Conservation (phyloP, 2,888 invertebrate species). For the Ctena decussata region DNA sequence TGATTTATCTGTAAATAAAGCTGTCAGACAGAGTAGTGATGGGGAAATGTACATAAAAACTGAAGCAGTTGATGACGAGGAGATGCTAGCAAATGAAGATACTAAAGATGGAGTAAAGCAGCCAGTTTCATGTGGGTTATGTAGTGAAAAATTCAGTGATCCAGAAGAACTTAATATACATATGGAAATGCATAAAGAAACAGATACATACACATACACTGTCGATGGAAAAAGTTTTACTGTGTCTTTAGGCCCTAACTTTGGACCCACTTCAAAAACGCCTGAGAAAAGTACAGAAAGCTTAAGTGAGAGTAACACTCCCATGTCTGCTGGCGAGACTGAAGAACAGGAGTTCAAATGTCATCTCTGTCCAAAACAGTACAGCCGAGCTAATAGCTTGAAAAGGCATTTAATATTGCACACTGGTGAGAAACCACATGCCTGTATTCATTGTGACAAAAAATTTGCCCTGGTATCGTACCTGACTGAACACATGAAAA, state of each 20-base stretch:
- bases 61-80: neutral
- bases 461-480: neutral
- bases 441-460: neutral
- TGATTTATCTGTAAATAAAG: neutral
- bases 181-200: neutral
- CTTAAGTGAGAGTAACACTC: neutral
- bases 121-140: neutral
- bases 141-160: neutral
- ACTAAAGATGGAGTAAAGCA: neutral
- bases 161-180: neutral
- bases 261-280: neutral
- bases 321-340: neutral
- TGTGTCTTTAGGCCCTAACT: neutral
- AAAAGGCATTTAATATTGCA: neutral
- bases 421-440: neutral
- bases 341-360: neutral
- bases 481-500: neutral
- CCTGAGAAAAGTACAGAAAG: neutral
- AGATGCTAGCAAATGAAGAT: neutral
- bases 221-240: neutral
- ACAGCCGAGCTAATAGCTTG: neutral
- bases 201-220: neutral
- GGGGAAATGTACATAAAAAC: neutral
- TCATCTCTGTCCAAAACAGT: neutral
- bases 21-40: neutral